Percentiles rank a stretch among this genome's conserved stretches.
Evolutionary conservation across 2,113 vertebrate species (phyloP).

Genomic region (Sceloporus tristichus): DNA sequence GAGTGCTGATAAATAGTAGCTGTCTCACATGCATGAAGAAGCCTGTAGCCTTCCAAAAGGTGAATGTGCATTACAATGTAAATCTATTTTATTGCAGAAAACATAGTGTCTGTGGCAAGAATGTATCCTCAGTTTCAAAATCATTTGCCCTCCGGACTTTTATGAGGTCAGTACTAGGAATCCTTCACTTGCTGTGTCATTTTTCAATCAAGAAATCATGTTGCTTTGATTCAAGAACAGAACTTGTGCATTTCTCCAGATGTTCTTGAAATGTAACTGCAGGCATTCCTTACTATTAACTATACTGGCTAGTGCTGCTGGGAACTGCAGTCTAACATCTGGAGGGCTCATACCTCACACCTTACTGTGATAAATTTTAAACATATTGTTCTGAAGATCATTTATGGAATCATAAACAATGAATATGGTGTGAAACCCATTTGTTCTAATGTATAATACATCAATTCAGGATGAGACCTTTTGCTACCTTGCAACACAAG

Average conservation of each 20-base stretch:
- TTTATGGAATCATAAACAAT: neutral
- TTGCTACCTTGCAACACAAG: neutral
- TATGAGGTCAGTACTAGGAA: neutral
- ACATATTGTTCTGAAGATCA: neutral
- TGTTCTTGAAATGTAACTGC: too few species aligned
- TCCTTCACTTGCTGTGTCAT: neutral
- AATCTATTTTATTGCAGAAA: neutral
- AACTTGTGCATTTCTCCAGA: too few species aligned
- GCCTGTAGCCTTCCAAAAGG: neutral
- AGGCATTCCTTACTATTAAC: too few species aligned
- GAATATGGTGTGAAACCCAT: neutral
- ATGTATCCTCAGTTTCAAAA: neutral
- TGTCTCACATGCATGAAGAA: too few species aligned
- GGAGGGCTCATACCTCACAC: neutral
- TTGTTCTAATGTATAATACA: neutral
- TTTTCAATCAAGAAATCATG: neutral
- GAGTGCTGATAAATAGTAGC: too few species aligned
- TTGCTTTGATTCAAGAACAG: neutral
- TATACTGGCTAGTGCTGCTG: too few species aligned
- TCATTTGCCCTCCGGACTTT: neutral
- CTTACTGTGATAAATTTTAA: neutral
- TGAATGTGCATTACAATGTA: neutral
- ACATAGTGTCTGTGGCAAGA: neutral
- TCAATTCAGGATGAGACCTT: neutral
- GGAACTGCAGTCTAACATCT: too few species aligned